A percentile compares a stretch with the other conserved stretches of the same genome.
Evolutionary conservation across 2,888 invertebrate species (phyloP).

Genomic region (Tipula vernalis): DNA sequence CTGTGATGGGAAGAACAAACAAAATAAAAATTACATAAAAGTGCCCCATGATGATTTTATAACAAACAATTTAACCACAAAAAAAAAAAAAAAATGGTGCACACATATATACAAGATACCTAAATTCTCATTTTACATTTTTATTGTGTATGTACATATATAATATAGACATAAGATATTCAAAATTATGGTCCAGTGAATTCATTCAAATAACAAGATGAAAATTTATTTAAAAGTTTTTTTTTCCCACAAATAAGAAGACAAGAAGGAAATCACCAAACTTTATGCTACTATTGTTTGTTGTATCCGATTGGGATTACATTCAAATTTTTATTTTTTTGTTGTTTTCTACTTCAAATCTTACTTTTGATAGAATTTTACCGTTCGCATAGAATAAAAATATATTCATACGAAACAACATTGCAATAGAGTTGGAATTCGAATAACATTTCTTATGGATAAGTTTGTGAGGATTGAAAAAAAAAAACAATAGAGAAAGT

Average conservation of each 20-base stretch:
- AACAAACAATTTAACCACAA: constrained; percentile 4
- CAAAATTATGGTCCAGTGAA: neutral
- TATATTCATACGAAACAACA: neutral
- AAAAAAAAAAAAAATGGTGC: neutral
- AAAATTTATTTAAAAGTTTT: neutral
- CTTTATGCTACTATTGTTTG: neutral
- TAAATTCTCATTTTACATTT: neutral
- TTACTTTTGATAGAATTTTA: neutral
- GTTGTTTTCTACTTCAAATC: neutral
- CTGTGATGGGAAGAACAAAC: neutral
- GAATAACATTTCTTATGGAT: neutral
- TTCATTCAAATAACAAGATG: neutral
- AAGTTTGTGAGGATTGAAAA: no score
- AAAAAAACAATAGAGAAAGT: neutral
- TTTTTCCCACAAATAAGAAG: neutral
- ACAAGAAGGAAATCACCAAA: neutral
- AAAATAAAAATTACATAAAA: neutral
- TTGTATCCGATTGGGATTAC: neutral
- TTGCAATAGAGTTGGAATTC: neutral
- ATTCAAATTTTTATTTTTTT: neutral
- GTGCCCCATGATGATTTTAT: neutral
- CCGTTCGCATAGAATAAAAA: neutral
- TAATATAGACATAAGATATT: neutral
- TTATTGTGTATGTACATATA: neutral
- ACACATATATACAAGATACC: neutral